These are phyloP conservation scores for Anser brachyrhynchus DNA, from an alignment of 2,113 vertebrate genomes.

Conservation along the genomic window DNA sequence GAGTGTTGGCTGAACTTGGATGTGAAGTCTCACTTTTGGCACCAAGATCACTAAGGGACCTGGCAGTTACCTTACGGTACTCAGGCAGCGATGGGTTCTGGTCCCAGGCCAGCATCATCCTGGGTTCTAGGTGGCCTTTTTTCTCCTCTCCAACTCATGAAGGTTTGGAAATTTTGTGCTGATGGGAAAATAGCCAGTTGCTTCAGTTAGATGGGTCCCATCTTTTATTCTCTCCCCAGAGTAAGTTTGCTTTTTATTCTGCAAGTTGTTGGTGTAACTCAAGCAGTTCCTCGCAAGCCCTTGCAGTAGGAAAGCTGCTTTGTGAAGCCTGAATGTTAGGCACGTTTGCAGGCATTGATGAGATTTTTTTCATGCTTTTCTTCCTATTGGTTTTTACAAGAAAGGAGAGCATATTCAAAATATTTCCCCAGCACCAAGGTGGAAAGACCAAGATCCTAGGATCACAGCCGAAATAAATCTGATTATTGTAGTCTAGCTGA, in stretches of 20 bases:
- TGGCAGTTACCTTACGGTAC: background rate
- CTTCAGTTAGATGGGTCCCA: background rate
- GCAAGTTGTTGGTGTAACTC: no score
- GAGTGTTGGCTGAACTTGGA: background rate
- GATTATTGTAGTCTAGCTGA: background rate
- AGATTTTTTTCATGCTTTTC: background rate
- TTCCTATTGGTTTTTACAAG: background rate
- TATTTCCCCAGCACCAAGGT: background rate
- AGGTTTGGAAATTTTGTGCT: background rate
- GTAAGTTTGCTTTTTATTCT: background rate
- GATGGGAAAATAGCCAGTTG: background rate
- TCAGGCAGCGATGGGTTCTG: background rate
- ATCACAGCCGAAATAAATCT: background rate
- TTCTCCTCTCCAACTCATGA: background rate
- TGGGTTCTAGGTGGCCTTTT: background rate
- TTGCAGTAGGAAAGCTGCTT: background rate
- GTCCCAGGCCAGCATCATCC: background rate
- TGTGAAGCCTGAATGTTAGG: fast-evolving
- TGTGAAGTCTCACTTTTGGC: background rate
- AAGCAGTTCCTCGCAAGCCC: background rate
- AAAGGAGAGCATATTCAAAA: background rate
- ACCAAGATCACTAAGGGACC: background rate
- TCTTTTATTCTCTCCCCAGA: background rate
- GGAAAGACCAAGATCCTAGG: background rate
- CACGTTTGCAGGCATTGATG: background rate